These are phyloP conservation scores for Tinea trinotella DNA, from an alignment of 2,888 invertebrate genomes.

Conservation along the genomic window DNA sequence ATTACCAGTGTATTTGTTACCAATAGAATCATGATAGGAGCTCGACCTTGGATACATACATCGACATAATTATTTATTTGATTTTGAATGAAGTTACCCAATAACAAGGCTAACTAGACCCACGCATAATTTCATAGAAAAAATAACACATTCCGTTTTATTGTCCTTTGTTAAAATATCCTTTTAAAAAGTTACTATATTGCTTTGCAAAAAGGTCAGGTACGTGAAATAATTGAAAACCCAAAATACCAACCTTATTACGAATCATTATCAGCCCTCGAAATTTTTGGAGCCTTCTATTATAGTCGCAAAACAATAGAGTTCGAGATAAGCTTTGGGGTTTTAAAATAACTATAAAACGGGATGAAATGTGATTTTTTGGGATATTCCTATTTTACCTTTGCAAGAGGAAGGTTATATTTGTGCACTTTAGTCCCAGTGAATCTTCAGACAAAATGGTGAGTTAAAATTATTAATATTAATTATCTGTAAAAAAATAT, in stretches of 20 bases:
- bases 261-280: slow-evolving; percentile 35
- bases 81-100: not conserved
- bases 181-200: not conserved
- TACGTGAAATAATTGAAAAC: slow-evolving; percentile 4
- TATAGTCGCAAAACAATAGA: slow-evolving; percentile 48
- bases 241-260: slow-evolving; percentile 48
- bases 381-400: not conserved
- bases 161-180: not conserved
- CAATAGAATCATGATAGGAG: not conserved
- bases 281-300: slow-evolving; percentile 21
- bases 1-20: not conserved
- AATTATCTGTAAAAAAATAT: too few species aligned
- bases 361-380: not conserved
- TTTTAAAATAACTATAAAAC: not conserved
- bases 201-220: not conserved
- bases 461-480: too few species aligned
- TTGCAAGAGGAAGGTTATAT: not conserved
- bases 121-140: slow-evolving; percentile 5
- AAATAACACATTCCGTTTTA: not conserved
- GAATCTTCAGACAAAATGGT: not conserved
- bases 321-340: slow-evolving; percentile 33
- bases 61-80: not conserved
- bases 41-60: not conserved
- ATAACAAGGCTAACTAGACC: slow-evolving; percentile 1
- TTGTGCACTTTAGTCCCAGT: not conserved